A percentile compares a stretch with the other conserved stretches of the same genome.
These are phyloP conservation scores for Genyomyrus donnyi DNA, from an alignment of 2,113 vertebrate species.

Conservation along the genomic window DNA sequence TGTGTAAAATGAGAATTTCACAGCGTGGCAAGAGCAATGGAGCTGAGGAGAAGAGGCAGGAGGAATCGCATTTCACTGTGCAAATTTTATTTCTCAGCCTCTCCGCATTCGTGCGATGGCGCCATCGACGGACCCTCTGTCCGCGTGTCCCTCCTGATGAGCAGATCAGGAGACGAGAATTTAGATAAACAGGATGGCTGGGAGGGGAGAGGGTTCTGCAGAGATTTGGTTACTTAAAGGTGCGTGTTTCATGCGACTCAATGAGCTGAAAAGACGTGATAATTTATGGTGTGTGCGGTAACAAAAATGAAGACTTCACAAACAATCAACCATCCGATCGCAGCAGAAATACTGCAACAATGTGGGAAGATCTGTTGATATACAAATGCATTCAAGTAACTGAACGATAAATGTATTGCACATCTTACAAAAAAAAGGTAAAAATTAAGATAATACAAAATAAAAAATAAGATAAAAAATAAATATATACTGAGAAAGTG, in stretches of 20 bases:
- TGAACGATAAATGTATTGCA: background rate
- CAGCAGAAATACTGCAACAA: background rate
- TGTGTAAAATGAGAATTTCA: conserved; percentile 93
- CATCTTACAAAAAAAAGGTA: background rate
- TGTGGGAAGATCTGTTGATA: background rate
- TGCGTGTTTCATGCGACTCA: background rate
- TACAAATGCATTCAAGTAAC: background rate
- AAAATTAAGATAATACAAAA: background rate
- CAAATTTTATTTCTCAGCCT: conserved; percentile 69
- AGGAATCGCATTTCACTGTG: conserved; percentile 73
- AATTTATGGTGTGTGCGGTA: background rate
- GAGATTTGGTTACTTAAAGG: conserved; percentile 19
- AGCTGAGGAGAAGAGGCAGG: conserved; percentile 70
- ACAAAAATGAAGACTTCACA: background rate
- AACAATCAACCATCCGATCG: background rate
- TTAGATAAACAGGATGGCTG: background rate
- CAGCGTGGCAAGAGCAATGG: conserved; percentile 69
- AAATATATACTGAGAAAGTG: background rate
- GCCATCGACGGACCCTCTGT: conserved; percentile 67
- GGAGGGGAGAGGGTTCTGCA: conserved; percentile 27
- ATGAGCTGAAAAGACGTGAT: background rate
- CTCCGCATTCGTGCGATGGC: conserved; percentile 72
- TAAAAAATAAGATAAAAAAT: background rate
- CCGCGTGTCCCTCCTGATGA: conserved; percentile 57
- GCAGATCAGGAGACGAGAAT: conserved; percentile 56